Conservation (phyloP, 2,888 invertebrate genomes). For the Phortica okadai region DNA sequence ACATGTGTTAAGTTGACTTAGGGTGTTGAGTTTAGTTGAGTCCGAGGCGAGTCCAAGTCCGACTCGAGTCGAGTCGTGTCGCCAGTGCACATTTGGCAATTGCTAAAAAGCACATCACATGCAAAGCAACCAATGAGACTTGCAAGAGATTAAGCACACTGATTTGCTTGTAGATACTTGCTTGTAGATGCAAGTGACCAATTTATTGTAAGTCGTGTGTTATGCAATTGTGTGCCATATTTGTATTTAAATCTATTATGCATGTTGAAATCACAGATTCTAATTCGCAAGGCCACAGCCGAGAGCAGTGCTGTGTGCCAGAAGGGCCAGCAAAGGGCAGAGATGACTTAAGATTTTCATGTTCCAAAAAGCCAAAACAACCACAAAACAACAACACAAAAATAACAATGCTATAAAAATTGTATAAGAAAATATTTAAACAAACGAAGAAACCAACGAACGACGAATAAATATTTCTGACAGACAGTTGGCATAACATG, state of each 20-base stretch:
- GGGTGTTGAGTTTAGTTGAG: too few species aligned
- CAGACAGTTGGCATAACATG: not conserved
- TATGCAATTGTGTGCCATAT: not conserved
- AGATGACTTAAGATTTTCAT: not conserved
- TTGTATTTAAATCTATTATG: not conserved
- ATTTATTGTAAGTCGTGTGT: not conserved
- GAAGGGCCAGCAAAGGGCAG: not conserved
- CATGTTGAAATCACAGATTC: not conserved
- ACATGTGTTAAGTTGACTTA: not conserved
- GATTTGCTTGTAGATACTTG: not conserved
- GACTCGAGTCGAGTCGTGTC: too few species aligned
- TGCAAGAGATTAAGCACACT: not conserved
- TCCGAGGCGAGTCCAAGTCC: too few species aligned
- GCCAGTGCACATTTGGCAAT: not conserved
- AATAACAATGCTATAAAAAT: not conserved
- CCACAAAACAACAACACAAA: not conserved
- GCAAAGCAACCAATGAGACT: not conserved
- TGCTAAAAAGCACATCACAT: not conserved
- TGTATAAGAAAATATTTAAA: not conserved
- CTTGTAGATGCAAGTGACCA: not conserved
- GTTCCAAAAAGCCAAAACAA: not conserved
- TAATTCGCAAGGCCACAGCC: not conserved
- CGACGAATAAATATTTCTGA: not conserved
- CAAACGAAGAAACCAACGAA: not conserved
- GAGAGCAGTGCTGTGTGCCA: not conserved